phyloP scores from a whole-genome alignment of 2,888 invertebrate genomes.

The Uloborus plumipes region DNA sequence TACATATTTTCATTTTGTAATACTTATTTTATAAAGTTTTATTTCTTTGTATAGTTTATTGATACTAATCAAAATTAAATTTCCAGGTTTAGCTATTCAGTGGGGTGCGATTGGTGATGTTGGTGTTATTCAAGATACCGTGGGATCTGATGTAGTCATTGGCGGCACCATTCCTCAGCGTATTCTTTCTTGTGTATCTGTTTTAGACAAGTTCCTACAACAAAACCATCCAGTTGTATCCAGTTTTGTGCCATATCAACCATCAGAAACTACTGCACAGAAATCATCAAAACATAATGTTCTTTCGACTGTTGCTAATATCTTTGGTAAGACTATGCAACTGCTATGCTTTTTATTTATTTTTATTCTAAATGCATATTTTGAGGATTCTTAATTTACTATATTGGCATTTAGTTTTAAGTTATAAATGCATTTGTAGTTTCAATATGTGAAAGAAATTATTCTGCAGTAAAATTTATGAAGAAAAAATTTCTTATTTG shows the following conservation, averaged over 20 bases:
- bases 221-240: conserved; percentile 87
- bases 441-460: too few relatives aligned
- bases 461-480: too few relatives aligned
- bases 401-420: too few relatives aligned
- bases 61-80: too few relatives aligned
- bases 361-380: too few relatives aligned
- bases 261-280: conserved; percentile 74
- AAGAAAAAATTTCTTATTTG: too few relatives aligned
- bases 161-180: conserved; percentile 97
- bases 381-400: too few relatives aligned
- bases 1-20: too few relatives aligned
- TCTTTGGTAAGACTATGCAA: conserved; percentile 77
- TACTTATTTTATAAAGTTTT: too few relatives aligned
- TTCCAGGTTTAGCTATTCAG: conserved; percentile 83
- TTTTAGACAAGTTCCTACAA: conserved; percentile 91
- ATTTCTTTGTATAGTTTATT: too few relatives aligned
- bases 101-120: conserved; percentile 99
- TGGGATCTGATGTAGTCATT: conserved; percentile 88
- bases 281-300: conserved; percentile 70
- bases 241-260: conserved; percentile 90
- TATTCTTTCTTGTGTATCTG: conserved; percentile 90
- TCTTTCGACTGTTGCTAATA: conserved; percentile 83
- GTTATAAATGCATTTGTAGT: too few relatives aligned
- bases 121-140: conserved; percentile 89
- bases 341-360: too few relatives aligned